phyloP scores from a whole-genome alignment of 1,140 invertebrate genomes.

The Drosophila simulans region DNA sequence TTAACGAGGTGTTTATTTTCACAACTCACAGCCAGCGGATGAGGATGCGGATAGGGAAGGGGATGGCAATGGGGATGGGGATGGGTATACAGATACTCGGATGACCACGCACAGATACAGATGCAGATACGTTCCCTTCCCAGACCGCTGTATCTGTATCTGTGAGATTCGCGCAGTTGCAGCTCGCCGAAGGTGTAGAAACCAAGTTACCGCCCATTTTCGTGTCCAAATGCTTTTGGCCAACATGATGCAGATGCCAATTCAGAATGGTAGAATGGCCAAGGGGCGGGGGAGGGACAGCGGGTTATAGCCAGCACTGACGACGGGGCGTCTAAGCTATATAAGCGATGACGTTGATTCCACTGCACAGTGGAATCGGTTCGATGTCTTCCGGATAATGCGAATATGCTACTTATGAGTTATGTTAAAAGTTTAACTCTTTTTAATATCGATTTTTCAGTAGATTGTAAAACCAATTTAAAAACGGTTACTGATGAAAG shows the following conservation, averaged over 20 bases:
- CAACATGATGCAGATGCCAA: slow-evolving; percentile 79
- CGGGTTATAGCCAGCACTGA: slow-evolving; percentile 41
- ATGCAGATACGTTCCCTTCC: slow-evolving; percentile 6
- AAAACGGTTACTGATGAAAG: too few relatives aligned
- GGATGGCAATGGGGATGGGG: slow-evolving; percentile 22
- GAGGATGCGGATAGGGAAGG: slow-evolving; percentile 17
- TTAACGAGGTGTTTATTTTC: slow-evolving; percentile 84
- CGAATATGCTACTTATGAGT: neutral
- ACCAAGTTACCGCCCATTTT: slow-evolving; percentile 79
- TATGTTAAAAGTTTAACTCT: neutral
- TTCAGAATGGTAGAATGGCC: slow-evolving; percentile 29
- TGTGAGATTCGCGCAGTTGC: slow-evolving; percentile 49
- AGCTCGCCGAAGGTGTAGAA: slow-evolving; percentile 74
- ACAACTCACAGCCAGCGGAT: slow-evolving; percentile 74
- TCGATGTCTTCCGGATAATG: neutral
- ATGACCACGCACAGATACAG: slow-evolving; percentile 9
- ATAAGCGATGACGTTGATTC: slow-evolving; percentile 74
- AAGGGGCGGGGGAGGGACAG: neutral
- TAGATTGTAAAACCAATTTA: too few relatives aligned
- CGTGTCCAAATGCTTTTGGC: slow-evolving; percentile 57
- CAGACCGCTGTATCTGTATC: slow-evolving; percentile 2
- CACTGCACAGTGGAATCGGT: slow-evolving; percentile 33
- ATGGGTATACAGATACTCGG: slow-evolving; percentile 2
- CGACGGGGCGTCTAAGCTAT: slow-evolving; percentile 76
- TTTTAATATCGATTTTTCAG: too few relatives aligned